Conservation (phyloP, 2,113 vertebrate genomes). For the Reinhardtius hippoglossoides region DNA sequence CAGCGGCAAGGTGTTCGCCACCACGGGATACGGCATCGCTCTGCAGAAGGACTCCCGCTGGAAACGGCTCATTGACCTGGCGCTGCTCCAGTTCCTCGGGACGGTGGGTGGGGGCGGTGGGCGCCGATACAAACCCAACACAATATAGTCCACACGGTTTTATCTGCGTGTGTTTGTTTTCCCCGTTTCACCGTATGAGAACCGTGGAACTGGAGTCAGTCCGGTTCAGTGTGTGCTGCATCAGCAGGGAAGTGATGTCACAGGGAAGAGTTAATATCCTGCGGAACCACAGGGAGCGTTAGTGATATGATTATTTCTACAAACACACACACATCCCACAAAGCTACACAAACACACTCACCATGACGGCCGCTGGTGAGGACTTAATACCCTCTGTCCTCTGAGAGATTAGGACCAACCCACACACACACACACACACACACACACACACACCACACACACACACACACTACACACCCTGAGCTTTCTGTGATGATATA, state of each 20-base stretch:
- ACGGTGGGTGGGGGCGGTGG: slow-evolving; percentile 82
- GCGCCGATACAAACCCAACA: not conserved
- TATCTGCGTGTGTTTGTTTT: not conserved
- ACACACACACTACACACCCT: slow-evolving; percentile 1
- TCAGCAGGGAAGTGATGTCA: slow-evolving; percentile 57
- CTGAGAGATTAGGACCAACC: slow-evolving; percentile 46
- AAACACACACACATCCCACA: slow-evolving; percentile 7
- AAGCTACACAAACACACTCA: slow-evolving; percentile 33
- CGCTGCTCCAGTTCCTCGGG: slow-evolving; percentile 97
- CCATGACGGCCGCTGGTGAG: slow-evolving; percentile 38
- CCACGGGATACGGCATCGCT: slow-evolving; percentile 96
- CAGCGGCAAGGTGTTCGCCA: slow-evolving; percentile 97
- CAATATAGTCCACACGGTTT: not conserved
- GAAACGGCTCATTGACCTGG: slow-evolving; percentile 95
- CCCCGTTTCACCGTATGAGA: not conserved
- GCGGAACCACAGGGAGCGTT: slow-evolving; percentile 56
- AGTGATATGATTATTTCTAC: slow-evolving; percentile 58
- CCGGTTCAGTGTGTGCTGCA: slow-evolving; percentile 41
- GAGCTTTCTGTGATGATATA: slow-evolving; percentile 42
- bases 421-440: slow-evolving; percentile 2
- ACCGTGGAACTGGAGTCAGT: slow-evolving; percentile 21
- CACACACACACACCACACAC: slow-evolving; percentile 2
- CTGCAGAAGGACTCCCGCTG: slow-evolving; percentile 95
- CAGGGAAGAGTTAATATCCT: slow-evolving; percentile 75
- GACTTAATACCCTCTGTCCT: slow-evolving; percentile 74